Percentiles rank a stretch among this genome's conserved stretches.
These are phyloP conservation scores for Octopus bimaculoides DNA, from an alignment of 1,140 invertebrate species.

Conservation along the genomic window DNA sequence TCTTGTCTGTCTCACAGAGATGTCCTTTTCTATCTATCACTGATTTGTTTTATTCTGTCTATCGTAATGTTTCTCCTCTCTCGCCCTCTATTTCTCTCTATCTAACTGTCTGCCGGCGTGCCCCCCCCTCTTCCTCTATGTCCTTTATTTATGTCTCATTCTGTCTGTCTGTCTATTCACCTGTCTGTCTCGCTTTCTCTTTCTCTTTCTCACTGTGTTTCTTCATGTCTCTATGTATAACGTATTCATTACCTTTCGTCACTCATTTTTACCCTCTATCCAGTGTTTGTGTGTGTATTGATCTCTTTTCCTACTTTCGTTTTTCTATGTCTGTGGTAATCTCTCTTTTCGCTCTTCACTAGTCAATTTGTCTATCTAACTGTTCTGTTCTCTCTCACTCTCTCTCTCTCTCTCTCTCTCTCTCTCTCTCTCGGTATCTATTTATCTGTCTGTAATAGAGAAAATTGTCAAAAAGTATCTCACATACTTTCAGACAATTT, in stretches of 20 bases:
- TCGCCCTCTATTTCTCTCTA: not conserved
- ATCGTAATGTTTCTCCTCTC: not conserved
- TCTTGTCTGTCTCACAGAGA: not conserved
- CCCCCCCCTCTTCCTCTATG: not conserved
- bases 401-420: slow-evolving; percentile 2
- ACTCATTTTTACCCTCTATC: not conserved
- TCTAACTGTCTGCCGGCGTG: not conserved
- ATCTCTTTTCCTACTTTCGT: not conserved
- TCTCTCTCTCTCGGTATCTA: not conserved
- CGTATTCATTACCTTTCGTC: not conserved
- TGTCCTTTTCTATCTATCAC: not conserved
- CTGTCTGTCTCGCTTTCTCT: not conserved
- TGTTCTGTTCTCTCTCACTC: not conserved
- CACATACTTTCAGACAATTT: not conserved
- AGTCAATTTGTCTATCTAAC: not conserved
- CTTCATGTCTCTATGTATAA: not conserved
- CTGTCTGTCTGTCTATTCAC: not conserved
- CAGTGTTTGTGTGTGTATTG: not conserved
- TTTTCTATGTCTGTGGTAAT: not conserved
- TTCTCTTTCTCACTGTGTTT: not conserved
- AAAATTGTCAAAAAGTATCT: not conserved
- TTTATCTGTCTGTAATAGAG: not conserved
- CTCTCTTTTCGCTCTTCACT: not conserved
- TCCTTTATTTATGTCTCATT: not conserved
- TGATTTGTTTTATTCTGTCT: not conserved